Conservation (phyloP, 2,113 vertebrate genomes). For the Dendrocopos noguchii region DNA sequence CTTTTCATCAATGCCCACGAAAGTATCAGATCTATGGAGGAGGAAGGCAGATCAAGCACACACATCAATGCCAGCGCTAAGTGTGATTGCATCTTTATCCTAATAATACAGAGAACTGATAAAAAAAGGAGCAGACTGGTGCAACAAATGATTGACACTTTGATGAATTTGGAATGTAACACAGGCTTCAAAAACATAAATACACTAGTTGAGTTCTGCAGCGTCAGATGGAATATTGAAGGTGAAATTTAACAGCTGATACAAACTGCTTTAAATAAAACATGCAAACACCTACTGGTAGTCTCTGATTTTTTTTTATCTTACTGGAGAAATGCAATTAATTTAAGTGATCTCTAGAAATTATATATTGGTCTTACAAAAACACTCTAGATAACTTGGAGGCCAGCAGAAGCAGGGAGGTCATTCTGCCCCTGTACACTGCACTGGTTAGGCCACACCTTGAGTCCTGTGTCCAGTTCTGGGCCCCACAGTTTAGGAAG, state of each 20-base stretch:
- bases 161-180: neutral
- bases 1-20: neutral
- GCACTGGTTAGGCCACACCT: no score
- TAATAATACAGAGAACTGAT: neutral
- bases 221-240: neutral
- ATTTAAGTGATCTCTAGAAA: conserved; percentile 26
- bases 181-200: neutral
- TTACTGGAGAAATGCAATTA: conserved; percentile 10
- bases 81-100: neutral
- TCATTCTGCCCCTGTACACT: no score
- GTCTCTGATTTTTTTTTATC: neutral
- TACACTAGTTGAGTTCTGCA: neutral
- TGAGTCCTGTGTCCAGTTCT: no score
- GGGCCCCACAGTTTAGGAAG: no score
- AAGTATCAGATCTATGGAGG: neutral
- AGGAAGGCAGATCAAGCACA: neutral
- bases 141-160: neutral
- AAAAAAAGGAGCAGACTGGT: neutral
- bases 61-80: neutral
- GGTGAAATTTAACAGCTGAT: neutral
- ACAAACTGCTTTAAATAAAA: conserved; percentile 7
- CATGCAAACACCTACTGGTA: neutral
- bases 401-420: no score
- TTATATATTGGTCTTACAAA: conserved; percentile 10
- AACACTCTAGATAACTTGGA: neutral